Evolutionary conservation across 2,113 vertebrate species (phyloP), one percentile per base, ranked within the genome.

Genomic region (Saguinus imperator): DNA sequence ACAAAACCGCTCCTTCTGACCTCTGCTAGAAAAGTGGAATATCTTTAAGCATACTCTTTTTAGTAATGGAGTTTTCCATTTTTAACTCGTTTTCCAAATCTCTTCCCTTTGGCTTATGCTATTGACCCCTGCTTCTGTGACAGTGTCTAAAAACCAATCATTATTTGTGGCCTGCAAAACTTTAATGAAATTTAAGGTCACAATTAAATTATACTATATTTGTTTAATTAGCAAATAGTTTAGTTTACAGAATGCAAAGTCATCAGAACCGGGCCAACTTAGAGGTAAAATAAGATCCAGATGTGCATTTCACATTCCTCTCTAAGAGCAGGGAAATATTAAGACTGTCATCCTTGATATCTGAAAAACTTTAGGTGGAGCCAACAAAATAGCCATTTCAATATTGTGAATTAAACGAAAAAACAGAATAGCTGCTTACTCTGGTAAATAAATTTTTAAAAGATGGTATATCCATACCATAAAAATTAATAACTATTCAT

Each of bases 1-100:
- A 97, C 95, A 98, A 98, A 97, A 91, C 86, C 97, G 87, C 80
- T 97, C 66, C 94, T 89, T 96, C 91, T 95, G 98, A 98, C 98
- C 91, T 97, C 97, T 97, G 94, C 87, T 96, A 95, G 94, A 96
- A 96, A 97, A 98, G 97, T 58, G 21, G 79, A 97, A 92, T 97
- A 97, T 98, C 92, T 98, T 98, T 40, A 97, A 97, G 72, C 76
- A 79, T 50, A 87, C 3, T 95, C 89, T 97, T 98, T 97, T 95
- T 45, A 93, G 95, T 97, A 98, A 97, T 96, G 75, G 57, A 88
- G 61, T 96, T 97, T 87, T 82, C 40, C 64, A 52, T 93, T 97
- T 97, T 90, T 91, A 97, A 98, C 82, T 97, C 76, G 82, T 87
- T 94, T 86, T 40, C 92, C 86, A 96, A 52, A 89, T 97, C 57